These are phyloP conservation scores for Xylocopa sonorina DNA, from an alignment of 1,140 invertebrate species.

Conservation along the genomic window DNA sequence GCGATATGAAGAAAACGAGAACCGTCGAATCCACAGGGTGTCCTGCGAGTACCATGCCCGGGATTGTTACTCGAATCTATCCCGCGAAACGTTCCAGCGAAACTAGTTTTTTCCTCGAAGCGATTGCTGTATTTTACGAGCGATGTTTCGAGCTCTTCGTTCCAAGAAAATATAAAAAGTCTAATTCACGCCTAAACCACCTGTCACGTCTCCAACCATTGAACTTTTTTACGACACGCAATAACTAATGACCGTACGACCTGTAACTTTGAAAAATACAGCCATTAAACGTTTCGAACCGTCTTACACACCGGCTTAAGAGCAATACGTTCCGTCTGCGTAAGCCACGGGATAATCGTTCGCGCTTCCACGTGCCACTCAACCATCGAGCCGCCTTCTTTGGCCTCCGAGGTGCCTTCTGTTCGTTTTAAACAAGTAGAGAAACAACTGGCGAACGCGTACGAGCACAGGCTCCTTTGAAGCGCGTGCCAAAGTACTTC, in stretches of 20 bases:
- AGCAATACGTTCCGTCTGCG: neutral
- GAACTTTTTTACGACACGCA: too few species aligned
- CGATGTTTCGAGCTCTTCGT: neutral
- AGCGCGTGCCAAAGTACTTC: neutral
- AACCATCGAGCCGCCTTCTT: slow-evolving; percentile 12
- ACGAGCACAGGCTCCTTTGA: neutral
- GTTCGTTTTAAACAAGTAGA: slow-evolving; percentile 9
- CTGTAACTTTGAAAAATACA: neutral
- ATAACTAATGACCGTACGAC: too few species aligned
- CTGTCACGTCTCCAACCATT: too few species aligned
- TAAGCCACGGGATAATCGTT: neutral
- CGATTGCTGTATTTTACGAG: too few species aligned
- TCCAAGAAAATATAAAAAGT: too few species aligned
- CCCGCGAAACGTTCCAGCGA: neutral
- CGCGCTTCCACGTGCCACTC: slow-evolving; percentile 17
- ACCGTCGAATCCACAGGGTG: slow-evolving; percentile 33
- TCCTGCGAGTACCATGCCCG: neutral
- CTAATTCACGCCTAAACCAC: too few species aligned
- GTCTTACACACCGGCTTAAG: neutral
- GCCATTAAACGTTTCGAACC: neutral
- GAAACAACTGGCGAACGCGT: slow-evolving; percentile 20
- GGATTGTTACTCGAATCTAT: neutral
- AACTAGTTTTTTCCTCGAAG: too few species aligned
- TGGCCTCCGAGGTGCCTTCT: neutral
- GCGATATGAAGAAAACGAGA: slow-evolving; percentile 43